Evolutionary conservation across 1,140 invertebrate species (phyloP).

Genomic region (Lepeophtheirus salmonis): DNA sequence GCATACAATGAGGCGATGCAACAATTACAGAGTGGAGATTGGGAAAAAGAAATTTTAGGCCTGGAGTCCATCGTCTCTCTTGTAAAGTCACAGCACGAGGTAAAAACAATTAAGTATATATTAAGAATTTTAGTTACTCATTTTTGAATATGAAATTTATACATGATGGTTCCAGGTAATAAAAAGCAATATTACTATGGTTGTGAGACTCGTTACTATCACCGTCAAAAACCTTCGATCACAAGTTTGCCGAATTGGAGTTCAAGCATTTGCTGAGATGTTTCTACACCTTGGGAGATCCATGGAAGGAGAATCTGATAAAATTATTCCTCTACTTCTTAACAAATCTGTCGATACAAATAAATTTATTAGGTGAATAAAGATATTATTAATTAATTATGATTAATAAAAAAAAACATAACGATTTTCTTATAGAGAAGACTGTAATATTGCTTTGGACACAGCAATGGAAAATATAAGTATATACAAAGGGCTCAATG

Average conservation of each 20-base stretch:
- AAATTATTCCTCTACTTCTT: background rate
- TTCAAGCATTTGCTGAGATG: background rate
- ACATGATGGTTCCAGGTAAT: background rate
- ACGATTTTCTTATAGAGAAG: background rate
- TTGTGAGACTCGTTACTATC: background rate
- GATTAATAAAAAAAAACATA: background rate
- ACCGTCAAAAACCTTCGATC: constrained; percentile 1
- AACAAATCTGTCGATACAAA: constrained; percentile 3
- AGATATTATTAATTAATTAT: background rate
- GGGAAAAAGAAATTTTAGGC: background rate
- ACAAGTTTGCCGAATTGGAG: constrained; percentile 4
- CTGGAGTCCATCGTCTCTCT: background rate
- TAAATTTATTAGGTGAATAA: constrained; percentile 4
- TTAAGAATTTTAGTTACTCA: background rate
- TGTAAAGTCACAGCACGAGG: background rate
- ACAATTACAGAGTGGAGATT: constrained; percentile 1
- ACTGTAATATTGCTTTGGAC: background rate
- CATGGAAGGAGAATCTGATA: constrained; percentile 8
- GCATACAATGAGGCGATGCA: background rate
- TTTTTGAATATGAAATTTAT: background rate
- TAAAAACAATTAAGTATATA: background rate
- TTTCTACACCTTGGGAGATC: background rate
- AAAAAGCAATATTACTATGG: background rate
- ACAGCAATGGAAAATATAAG: background rate
- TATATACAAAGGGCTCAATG: background rate